phyloP scores from a whole-genome alignment of 2,797 vertebrate species.

The Rhinella marina region DNA sequence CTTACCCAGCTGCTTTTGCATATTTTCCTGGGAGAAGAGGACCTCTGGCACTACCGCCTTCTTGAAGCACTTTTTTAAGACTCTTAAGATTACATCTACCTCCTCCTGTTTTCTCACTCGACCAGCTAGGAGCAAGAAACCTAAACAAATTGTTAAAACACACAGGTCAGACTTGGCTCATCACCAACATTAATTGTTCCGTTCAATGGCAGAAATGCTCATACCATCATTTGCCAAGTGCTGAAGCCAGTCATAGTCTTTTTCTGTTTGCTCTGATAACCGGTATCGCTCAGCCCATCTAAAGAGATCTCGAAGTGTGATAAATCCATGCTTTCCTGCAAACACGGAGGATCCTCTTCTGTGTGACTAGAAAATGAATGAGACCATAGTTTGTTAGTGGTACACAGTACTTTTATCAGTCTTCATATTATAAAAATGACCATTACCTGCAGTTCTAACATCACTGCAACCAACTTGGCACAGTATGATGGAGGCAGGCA shows the following conservation, averaged over 20 bases:
- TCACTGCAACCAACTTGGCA: conserved; percentile 90
- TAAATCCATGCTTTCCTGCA: conserved; percentile 96
- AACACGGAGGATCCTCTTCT: conserved; percentile 94
- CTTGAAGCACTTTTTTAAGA: conserved; percentile 94
- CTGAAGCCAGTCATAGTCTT: conserved; percentile 91
- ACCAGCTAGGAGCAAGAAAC: conserved; percentile 94
- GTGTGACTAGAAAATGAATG: conserved; percentile 77
- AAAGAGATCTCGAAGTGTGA: conserved; percentile 94
- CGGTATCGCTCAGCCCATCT: conserved; percentile 96
- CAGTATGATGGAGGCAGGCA: conserved; percentile 93
- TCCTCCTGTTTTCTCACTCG: conserved; percentile 94
- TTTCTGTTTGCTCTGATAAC: conserved; percentile 81
- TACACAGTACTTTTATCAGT: not conserved
- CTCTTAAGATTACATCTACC: conserved; percentile 81
- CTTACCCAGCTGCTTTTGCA: conserved; percentile 88
- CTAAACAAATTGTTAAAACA: conserved; percentile 67
- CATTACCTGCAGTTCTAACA: conserved; percentile 93
- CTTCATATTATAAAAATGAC: not conserved
- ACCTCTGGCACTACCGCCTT: conserved; percentile 81
- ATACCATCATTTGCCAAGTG: conserved; percentile 93
- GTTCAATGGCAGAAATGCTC: conserved; percentile 25
- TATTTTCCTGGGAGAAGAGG: conserved; percentile 86
- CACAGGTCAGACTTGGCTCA: not conserved
- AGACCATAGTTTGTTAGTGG: not conserved
- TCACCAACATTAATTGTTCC: not conserved